Percentiles rank a stretch among this genome's conserved stretches.
These are phyloP conservation scores for Drosophila pseudotakahashii DNA, from an alignment of 2,888 invertebrate species.

Conservation along the genomic window DNA sequence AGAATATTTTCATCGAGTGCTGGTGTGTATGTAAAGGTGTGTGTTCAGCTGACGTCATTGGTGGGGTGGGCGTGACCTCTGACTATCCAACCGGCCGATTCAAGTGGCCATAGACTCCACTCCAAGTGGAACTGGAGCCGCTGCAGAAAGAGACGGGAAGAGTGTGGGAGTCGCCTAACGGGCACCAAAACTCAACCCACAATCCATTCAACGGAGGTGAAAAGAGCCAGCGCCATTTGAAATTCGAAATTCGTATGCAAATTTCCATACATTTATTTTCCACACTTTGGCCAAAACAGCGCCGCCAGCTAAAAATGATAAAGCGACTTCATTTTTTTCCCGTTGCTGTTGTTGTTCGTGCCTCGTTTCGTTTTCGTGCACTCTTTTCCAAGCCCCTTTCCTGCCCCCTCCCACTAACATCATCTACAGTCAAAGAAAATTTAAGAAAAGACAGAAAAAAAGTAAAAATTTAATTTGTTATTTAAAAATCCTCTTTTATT, in stretches of 20 bases:
- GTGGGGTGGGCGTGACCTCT: conserved; percentile 19
- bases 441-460: too few relatives aligned
- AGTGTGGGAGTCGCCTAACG: conserved; percentile 42
- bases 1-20: not conserved
- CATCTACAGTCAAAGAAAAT: not conserved
- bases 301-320: conserved; percentile 79
- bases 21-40: not conserved
- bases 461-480: too few relatives aligned
- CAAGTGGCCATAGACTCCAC: conserved; percentile 21
- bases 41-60: conserved; percentile 4
- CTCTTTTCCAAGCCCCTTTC: conserved; percentile 25
- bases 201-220: conserved; percentile 7
- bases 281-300: conserved; percentile 76
- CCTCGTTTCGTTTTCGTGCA: conserved; percentile 63
- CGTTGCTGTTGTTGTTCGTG: conserved; percentile 51
- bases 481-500: too few relatives aligned
- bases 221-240: conserved; percentile 61
- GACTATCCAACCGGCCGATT: not conserved
- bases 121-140: conserved; percentile 7
- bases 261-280: conserved; percentile 80
- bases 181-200: conserved; percentile 19
- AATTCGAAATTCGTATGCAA: conserved; percentile 78
- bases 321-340: conserved; percentile 75
- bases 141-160: conserved; percentile 23
- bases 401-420: not conserved